Base-by-base conservation (phyloP, 2,888 invertebrate species). In the Steinernema hermaphroditum region DNA sequence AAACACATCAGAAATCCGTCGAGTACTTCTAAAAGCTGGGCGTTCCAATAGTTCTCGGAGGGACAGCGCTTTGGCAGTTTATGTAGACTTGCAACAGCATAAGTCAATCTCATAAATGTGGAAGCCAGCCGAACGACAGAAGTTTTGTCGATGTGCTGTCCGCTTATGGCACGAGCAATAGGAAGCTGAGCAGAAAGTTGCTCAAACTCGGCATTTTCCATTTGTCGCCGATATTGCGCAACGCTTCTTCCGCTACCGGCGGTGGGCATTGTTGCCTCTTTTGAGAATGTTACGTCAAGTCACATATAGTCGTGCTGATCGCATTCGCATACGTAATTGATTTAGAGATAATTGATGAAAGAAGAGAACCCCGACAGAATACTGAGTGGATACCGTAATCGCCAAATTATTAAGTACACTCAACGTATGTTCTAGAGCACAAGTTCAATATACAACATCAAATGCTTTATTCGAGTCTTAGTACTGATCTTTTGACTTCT, bases 1-100 rank as follows among this genome's bases (percentile, higher is more conserved):
- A 98, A 91, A 44, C 95, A 93, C 88, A 98, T 91, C 82, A 96
- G 94, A 89, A 98, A 98, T 70, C 97, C 97, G 89, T 98, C 98
- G 88, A 97, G 90, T 77, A 96, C 94, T 95, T 89, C 83, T 16
- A 68, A 43, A n/a, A 54, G 19, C 24, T 29, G 46, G 4, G 43
- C 19, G 22, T 43, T 41, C 27, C n/a, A 70, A 32, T 41, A 34
- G 22, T 27, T 24, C n/a, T 22, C 24, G 1, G 16, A 22, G 34
- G 43, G 14, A 41, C 19, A 27, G 32, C 57, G n/a, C n/a, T 44
- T 27, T 1, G 29, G 19, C 16, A 16, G 24, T 27, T 54, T 24
- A 4, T 4, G 27, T 6, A 54, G 6, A 4, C 19, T 27, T 2
- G 27, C 54, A 2, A 54, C 27, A 14, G 54, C 54, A 4, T 8